phyloP scores from a whole-genome alignment of 2,888 invertebrate species.

The Plutella xylostella region DNA sequence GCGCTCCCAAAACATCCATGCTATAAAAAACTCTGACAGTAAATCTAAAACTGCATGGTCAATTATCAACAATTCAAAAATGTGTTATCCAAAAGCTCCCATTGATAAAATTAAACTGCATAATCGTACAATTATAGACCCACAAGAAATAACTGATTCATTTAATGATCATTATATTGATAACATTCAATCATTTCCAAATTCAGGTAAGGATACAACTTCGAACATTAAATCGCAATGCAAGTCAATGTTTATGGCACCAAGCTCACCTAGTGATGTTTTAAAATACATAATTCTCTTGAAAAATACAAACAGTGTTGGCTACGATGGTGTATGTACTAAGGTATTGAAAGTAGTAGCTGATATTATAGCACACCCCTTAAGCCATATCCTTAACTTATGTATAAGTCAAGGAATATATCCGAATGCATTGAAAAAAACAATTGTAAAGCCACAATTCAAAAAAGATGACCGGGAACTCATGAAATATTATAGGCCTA shows the following conservation, averaged over 20 bases:
- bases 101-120: neutral
- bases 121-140: neutral
- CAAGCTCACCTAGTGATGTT: neutral
- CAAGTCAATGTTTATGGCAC: neutral
- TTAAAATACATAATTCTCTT: neutral
- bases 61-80: neutral
- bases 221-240: too few species aligned
- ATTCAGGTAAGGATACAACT: neutral
- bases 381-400: constrained; percentile 6
- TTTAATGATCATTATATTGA: constrained; percentile 3
- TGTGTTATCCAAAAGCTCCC: neutral
- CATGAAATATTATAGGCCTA: constrained; percentile 5
- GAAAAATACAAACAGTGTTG: neutral
- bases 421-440: constrained; percentile 2
- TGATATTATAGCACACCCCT: neutral
- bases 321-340: too few species aligned
- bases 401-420: constrained; percentile 1
- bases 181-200: neutral
- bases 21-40: neutral
- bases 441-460: constrained; percentile 6
- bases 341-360: too few species aligned
- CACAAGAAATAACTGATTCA: neutral
- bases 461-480: too few species aligned
- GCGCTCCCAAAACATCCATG: neutral
- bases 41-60: constrained; percentile 2